These are phyloP conservation scores for Drosophila pseudoananassae DNA, from an alignment of 1,140 invertebrate genomes.

Conservation along the genomic window DNA sequence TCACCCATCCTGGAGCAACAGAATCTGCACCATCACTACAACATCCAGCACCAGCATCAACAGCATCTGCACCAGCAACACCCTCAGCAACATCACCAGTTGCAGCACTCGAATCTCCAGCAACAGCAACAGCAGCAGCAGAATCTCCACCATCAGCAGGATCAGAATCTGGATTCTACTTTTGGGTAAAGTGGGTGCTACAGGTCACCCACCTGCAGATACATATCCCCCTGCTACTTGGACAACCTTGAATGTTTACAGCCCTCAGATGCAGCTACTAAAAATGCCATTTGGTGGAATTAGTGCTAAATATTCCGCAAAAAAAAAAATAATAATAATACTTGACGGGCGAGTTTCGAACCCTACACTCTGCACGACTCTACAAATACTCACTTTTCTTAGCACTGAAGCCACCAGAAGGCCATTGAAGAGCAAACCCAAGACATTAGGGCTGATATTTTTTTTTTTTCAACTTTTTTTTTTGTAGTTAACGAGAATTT, in stretches of 20 bases:
- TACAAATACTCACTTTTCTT: background rate
- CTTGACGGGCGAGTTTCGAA: too few species aligned
- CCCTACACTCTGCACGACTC: background rate
- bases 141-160: slow-evolving; percentile 20
- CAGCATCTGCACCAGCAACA: background rate
- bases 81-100: background rate
- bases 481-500: slow-evolving; percentile 61
- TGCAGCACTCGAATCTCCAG: slow-evolving; percentile 15
- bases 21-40: slow-evolving; percentile 4
- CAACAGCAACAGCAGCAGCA: slow-evolving; percentile 10
- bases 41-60: slow-evolving; percentile 1
- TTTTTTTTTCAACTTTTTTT: slow-evolving; percentile 53
- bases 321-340: background rate
- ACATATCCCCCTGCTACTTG: slow-evolving; percentile 52
- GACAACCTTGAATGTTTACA: background rate
- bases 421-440: background rate
- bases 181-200: slow-evolving; percentile 13
- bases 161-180: slow-evolving; percentile 27
- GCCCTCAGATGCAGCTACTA: background rate
- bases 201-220: slow-evolving; percentile 4
- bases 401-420: background rate
- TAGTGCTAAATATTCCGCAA: background rate
- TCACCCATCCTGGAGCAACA: slow-evolving; percentile 21
- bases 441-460: slow-evolving; percentile 7
- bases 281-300: background rate